Base-by-base conservation (phyloP, 1,140 invertebrate species). In the Plodia interpunctella region DNA sequence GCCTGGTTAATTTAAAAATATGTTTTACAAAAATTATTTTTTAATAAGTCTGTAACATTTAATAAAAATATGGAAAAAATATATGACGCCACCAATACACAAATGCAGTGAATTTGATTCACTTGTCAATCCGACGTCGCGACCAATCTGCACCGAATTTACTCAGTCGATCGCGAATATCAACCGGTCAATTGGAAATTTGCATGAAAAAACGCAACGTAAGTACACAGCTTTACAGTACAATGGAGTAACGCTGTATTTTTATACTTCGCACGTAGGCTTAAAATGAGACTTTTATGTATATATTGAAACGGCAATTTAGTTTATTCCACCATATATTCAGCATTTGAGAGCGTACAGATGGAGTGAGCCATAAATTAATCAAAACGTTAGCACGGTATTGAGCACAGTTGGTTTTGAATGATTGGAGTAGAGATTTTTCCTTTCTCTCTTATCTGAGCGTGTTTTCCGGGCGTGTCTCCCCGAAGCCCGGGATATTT, bases 71-170 rank as follows among this genome's bases (percentile, higher is more conserved):
- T 53, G 9, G 13, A 21, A 53, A 62, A 60, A 62, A 58, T 25
- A 65, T 65, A 70, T 73, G 72, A 68, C 72, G 71, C 67, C 71
- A 63, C 62, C 68, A 71, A 74, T 70, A 72, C 76, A 72, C 76
- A 65, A 64, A 62, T 72, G 69, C 72, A 76, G 81, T 74, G 75
- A 72, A 77, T 83, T 85, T 81, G 81, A 80, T 78, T 80, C 78
- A 75, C 80, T 85, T 86, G 78, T 83, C 87, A 82, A 82, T 86
- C 82, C 82, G 81, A 82, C 77, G 82, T 87, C 80, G 80, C 78
- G 70, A 67, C 66, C 79, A 78, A 85, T 83, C 76, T 78, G 76
- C 62, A 78, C 76, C 70, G 77, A 87, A 87, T 89, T 88, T 83
- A 80, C 79, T 69, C 83, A 81, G 71, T 78, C 70, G 74, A 60